Conservation (phyloP, 2,888 invertebrate species). For the Encarsia formosa region DNA sequence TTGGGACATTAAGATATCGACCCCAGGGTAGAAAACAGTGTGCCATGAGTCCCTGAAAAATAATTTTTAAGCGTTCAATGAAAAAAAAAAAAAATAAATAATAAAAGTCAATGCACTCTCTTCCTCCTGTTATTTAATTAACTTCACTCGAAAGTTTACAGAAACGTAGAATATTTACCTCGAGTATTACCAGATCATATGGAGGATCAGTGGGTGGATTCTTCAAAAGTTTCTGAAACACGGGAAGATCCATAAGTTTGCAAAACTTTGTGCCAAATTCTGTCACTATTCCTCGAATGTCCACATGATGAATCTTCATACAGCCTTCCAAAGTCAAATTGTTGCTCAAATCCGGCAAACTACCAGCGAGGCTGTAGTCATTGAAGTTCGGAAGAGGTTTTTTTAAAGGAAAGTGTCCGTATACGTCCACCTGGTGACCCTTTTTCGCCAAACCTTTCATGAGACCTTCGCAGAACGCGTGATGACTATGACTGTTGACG, state of each 20-base stretch:
- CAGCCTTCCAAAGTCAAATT: constrained; percentile 33
- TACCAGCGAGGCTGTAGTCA: constrained; percentile 35
- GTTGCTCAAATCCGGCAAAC: constrained; percentile 31
- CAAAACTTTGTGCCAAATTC: not conserved
- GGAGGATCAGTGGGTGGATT: constrained; percentile 37
- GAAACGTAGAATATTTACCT: too few relatives aligned
- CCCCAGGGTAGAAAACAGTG: constrained; percentile 15
- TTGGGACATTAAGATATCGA: constrained; percentile 7
- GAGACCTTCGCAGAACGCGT: constrained; percentile 49
- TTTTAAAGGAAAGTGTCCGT: constrained; percentile 40
- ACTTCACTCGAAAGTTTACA: too few relatives aligned
- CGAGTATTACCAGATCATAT: constrained; percentile 36
- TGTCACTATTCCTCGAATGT: not conserved
- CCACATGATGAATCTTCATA: not conserved
- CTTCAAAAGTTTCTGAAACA: constrained; percentile 29
- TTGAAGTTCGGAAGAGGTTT: constrained; percentile 37
- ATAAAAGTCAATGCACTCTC: too few relatives aligned
- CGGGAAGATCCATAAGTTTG: constrained; percentile 26
- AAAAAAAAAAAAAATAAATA: too few relatives aligned
- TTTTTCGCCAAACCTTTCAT: constrained; percentile 49
- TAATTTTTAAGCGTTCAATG: too few relatives aligned
- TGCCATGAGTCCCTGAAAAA: not conserved
- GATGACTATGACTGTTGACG: constrained; percentile 54
- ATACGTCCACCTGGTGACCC: constrained; percentile 53
- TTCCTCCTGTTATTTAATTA: too few relatives aligned